Evolutionary conservation across 2,797 vertebrate species (phyloP), one percentile per base, ranked within the genome.

Genomic region (Brachyrhaphis roseni): DNA sequence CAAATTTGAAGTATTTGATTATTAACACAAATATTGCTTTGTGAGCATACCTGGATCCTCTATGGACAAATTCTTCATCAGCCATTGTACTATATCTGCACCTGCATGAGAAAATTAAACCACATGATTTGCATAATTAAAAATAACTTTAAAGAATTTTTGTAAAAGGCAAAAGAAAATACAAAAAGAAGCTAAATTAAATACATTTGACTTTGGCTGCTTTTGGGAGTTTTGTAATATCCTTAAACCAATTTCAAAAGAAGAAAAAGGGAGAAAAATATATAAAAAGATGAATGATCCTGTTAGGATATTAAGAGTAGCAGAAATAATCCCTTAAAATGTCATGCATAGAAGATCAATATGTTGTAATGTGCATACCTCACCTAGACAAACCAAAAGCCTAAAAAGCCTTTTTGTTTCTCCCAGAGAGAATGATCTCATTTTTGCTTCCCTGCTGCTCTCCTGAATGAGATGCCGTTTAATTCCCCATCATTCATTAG

Each of bases 21-120:
- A 23, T n/a, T 2, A 70, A 46, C 41, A 26, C 28, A 53, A 53
- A 59, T 1, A 2, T 55, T 1, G 3, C 36, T 53, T 39, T 28
- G 18, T 41, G 28, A 53, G 87, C 88, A 74, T 96, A 98, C 98
- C 98, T 95, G 97, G 96, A 93, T 99, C 98, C 28, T 99, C 98
- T 5, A 98, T 96, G 82, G 55, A 93, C 82, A 99, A 96, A 81
- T 97, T 98, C 95, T 98, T 99, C 96, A 98, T 97, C 86, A 99
- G 92, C 98, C 98, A 99, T 91, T 98, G 98, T 1, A 99, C 97
- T 83, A 99, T 96, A 89, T 99, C 98, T 80, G 97, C 85, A 87
- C 98, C 98, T 99, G 83, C 55, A 83, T 91, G 82, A 75, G 51
- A 20, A 34, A 12, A 59, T 45, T 6, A 18, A 55, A 2, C 5